These are phyloP conservation scores for Dryococelus australis DNA, from an alignment of 2,888 invertebrate genomes.

Conservation along the genomic window DNA sequence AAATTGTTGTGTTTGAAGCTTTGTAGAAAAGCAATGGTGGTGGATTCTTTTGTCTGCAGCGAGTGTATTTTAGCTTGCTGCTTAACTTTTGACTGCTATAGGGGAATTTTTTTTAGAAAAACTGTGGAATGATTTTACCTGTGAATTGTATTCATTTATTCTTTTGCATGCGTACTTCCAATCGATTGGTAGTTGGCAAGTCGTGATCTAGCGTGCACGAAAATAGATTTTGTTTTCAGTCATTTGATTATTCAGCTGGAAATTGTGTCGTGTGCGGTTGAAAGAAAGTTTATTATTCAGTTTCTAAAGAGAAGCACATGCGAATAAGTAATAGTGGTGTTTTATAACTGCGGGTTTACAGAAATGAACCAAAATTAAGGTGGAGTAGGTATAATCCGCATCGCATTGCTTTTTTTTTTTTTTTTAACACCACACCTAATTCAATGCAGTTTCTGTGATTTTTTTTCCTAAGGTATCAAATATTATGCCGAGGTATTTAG, in stretches of 20 bases:
- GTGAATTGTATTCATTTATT: not conserved
- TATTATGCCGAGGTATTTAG: not conserved
- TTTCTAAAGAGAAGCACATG: not conserved
- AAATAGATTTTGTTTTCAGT: not conserved
- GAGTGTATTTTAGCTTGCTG: not conserved
- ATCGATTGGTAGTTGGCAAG: not conserved
- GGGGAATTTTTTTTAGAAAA: not conserved
- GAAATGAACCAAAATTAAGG: not conserved
- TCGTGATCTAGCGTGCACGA: conserved; percentile 3
- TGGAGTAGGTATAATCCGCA: not conserved
- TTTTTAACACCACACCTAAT: not conserved
- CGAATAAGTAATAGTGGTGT: not conserved
- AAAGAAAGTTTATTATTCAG: not conserved
- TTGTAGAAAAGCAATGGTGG: not conserved
- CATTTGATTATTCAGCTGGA: not conserved
- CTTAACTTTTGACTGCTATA: not conserved
- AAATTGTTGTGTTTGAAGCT: not conserved
- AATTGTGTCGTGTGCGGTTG: not conserved
- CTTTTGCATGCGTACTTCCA: not conserved
- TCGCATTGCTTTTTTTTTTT: not conserved
- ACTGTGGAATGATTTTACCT: not conserved
- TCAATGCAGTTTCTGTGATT: not conserved
- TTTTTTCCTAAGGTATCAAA: not conserved
- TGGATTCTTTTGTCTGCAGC: not conserved
- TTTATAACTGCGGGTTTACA: not conserved